Evolutionary conservation across 2,888 invertebrate species (phyloP).

Genomic region (Cyclophora punctaria): DNA sequence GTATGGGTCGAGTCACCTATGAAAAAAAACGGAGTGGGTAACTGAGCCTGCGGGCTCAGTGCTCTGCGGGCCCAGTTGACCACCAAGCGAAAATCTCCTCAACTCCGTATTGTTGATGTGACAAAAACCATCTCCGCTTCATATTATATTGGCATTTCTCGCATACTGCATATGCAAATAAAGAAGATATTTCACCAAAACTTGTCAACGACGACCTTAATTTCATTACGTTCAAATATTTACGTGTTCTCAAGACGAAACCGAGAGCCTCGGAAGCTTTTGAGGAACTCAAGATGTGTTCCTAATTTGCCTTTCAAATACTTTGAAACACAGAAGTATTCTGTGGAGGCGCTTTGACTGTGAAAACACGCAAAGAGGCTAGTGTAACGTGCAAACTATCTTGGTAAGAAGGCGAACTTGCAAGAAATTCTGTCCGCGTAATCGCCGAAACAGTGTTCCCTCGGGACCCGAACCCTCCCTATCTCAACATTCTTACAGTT

Average conservation of each 20-base stretch:
- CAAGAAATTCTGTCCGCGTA: conserved; percentile 69
- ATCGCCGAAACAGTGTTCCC: conserved; percentile 70
- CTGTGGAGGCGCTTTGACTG: conserved; percentile 57
- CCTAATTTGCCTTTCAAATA: conserved; percentile 72
- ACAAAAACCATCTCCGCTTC: too few species aligned
- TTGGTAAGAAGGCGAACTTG: conserved; percentile 55
- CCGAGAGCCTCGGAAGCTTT: conserved; percentile 26
- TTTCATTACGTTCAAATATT: conserved; percentile 56
- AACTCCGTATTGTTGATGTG: too few species aligned
- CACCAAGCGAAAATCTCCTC: too few species aligned
- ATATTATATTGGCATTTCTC: too few species aligned
- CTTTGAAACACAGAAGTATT: conserved; percentile 65
- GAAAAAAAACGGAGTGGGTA: too few species aligned
- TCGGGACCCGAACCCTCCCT: conserved; percentile 60
- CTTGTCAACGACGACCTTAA: conserved; percentile 26
- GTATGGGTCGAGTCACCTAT: too few species aligned
- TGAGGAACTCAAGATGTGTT: conserved; percentile 52
- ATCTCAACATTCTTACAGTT: conserved; percentile 74
- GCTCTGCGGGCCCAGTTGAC: too few species aligned
- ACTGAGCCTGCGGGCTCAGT: too few species aligned
- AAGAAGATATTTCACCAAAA: not conserved
- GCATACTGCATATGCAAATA: too few species aligned
- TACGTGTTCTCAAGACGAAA: conserved; percentile 37
- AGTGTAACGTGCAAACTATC: conserved; percentile 70
- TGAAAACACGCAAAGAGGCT: conserved; percentile 62